These are phyloP conservation scores for Epinotia bilunana DNA, from an alignment of 2,888 invertebrate species.

Conservation along the genomic window DNA sequence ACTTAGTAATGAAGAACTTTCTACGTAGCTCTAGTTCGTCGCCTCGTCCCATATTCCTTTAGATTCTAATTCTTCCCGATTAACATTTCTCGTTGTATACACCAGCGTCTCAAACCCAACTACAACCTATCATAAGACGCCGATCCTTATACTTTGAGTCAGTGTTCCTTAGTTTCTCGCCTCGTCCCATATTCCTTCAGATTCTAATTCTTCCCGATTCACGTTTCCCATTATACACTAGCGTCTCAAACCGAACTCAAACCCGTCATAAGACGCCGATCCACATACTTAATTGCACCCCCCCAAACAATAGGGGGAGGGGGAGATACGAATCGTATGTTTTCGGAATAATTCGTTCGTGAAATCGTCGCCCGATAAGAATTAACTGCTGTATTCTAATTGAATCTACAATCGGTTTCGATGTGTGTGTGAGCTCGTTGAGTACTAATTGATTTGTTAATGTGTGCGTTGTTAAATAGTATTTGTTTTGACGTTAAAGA, in stretches of 20 bases:
- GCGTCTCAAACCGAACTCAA: conserved; percentile 52
- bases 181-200: neutral
- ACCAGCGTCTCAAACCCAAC: conserved; percentile 51
- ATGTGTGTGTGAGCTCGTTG: conserved; percentile 62
- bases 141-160: conserved; percentile 68
- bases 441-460: conserved; percentile 40
- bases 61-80: conserved; percentile 5
- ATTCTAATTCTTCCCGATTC: conserved; percentile 8
- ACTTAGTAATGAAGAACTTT: neutral
- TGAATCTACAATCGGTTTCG: conserved; percentile 82
- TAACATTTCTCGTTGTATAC: conserved; percentile 7
- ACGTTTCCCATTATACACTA: conserved; percentile 21
- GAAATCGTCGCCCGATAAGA: conserved; percentile 84
- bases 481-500: conserved; percentile 33
- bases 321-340: conserved; percentile 83
- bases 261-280: conserved; percentile 54
- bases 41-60: neutral
- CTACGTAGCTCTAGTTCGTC: neutral
- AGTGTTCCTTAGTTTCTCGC: neutral
- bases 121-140: conserved; percentile 48
- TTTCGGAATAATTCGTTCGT: conserved; percentile 85
- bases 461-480: conserved; percentile 36
- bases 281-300: conserved; percentile 79
- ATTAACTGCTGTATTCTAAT: conserved; percentile 83
- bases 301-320: conserved; percentile 65